These are phyloP conservation scores for Campylomormyrus numenius DNA, from an alignment of 2,113 vertebrate species.

Conservation along the genomic window DNA sequence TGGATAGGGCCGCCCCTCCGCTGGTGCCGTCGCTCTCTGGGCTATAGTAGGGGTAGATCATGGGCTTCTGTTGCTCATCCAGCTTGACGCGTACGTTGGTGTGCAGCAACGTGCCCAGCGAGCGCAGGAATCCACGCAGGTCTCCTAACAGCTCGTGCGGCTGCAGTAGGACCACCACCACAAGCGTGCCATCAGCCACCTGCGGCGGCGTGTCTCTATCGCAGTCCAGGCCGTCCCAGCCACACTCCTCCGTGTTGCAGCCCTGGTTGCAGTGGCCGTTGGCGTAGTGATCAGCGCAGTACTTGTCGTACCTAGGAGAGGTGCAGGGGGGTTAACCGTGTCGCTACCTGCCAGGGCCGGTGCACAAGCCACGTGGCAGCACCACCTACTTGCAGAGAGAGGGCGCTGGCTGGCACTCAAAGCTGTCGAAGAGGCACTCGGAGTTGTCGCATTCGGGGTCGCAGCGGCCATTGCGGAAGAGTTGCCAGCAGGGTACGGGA, in stretches of 20 bases:
- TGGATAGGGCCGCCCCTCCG: not conserved
- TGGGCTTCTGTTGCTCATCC: conserved; percentile 64
- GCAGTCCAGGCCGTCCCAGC: conserved; percentile 92
- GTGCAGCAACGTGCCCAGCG: conserved; percentile 74
- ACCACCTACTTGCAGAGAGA: conserved; percentile 75
- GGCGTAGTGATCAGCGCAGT: conserved; percentile 81
- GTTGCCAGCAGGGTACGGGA: conserved; percentile 71
- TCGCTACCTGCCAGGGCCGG: too few species aligned
- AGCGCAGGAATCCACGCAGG: conserved; percentile 73
- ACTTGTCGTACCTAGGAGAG: conserved; percentile 70
- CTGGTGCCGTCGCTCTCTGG: conserved; percentile 31
- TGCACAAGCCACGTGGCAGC: not conserved
- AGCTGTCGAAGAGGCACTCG: conserved; percentile 85
- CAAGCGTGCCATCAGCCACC: conserved; percentile 67
- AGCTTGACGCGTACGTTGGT: conserved; percentile 76
- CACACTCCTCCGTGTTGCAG: conserved; percentile 81
- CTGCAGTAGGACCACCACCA: conserved; percentile 82
- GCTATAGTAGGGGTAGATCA: conserved; percentile 77
- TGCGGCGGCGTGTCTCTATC: conserved; percentile 60
- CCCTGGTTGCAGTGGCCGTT: conserved; percentile 79
- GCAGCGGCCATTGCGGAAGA: conserved; percentile 72
- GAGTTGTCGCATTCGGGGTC: conserved; percentile 80
- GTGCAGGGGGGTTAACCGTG: too few species aligned
- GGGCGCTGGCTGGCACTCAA: conserved; percentile 68
- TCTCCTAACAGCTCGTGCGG: conserved; percentile 74